A percentile compares a stretch with the other conserved stretches of the same genome.
phyloP scores from a whole-genome alignment of 2,888 invertebrate genomes.

The Matsumyia berberina region DNA sequence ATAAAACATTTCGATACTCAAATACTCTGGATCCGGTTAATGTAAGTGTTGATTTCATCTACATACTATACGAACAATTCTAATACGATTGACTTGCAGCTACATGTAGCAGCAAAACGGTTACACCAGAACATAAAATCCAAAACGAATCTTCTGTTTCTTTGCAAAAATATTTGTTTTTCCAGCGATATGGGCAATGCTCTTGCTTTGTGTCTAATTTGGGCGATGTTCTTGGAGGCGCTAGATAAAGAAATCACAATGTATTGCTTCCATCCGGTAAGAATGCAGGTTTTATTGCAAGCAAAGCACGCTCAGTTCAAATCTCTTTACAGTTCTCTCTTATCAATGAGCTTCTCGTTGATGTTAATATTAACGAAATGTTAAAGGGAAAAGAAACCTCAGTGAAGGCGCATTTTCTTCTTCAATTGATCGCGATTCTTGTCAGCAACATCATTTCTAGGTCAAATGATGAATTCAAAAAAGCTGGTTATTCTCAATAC shows the following conservation, averaged over 20 bases:
- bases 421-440: slow-evolving; percentile 77
- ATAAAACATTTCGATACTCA: slow-evolving; percentile 78
- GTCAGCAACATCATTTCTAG: slow-evolving; percentile 77
- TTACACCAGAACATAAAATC: slow-evolving; percentile 77
- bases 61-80: not conserved
- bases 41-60: slow-evolving; percentile 62
- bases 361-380: slow-evolving; percentile 76
- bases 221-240: slow-evolving; percentile 78
- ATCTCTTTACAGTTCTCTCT: slow-evolving; percentile 70
- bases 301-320: not conserved
- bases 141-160: slow-evolving; percentile 75
- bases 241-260: slow-evolving; percentile 77
- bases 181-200: slow-evolving; percentile 78
- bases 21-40: slow-evolving; percentile 78
- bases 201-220: slow-evolving; percentile 77
- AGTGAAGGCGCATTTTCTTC: slow-evolving; percentile 77
- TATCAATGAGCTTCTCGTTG: slow-evolving; percentile 75
- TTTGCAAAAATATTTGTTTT: slow-evolving; percentile 78
- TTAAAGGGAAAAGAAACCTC: slow-evolving; percentile 77
- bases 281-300: not conserved
- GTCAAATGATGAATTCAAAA: slow-evolving; percentile 77
- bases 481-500: slow-evolving; percentile 78
- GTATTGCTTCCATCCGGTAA: slow-evolving; percentile 78
- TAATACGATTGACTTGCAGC: slow-evolving; percentile 49
- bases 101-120: slow-evolving; percentile 78